Evolutionary conservation across 2,888 invertebrate species (phyloP), one percentile per base, ranked within the genome.

Genomic region (Aethes cnicana): DNA sequence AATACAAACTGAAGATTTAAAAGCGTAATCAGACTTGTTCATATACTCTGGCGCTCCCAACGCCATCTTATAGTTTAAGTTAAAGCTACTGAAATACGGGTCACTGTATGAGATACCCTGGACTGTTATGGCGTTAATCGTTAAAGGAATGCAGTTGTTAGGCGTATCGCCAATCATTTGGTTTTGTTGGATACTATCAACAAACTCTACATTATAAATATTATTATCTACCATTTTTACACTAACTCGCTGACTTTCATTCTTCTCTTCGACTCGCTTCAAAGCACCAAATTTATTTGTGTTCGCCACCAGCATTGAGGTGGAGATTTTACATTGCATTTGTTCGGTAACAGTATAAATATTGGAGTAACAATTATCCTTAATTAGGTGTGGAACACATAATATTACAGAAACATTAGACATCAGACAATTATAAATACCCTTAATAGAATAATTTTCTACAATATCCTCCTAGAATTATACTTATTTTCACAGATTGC

Each of bases 401-500:
- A 88, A 84, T 88, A 88, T 90, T 90, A 90, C 90, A 90, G 90
- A 90, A 88, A 89, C 87, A 87, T 87, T 84, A 86, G 84, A 87
- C 85, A 88, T 87, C 87, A 87, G 87, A 88, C 86, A 82, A 85
- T 83, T 84, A 89, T 92, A 92, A 92, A 90, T 72, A 72, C 66
- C 69, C 69, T 68, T 70, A 69, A 63, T 87, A 87, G 90, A 87
- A 86, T 88, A 88, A 86, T 90, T 90, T 86, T 88, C 88, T 88
- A 88, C 89, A 88, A 86, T 87, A 89, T 87, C 84, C 85, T 84
- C 82, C 89, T 90, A 90, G 74, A 74, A 84, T 86, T 90, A 90
- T 80, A 85, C 80, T 89, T 88, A 86, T 82, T 84, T 92, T 93
- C 92, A 92, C 92, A 92, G 92, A 92, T 92, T 92, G 92, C 92